These are phyloP conservation scores for Nasua narica DNA, from an alignment of 2,797 vertebrate species.

Conservation along the genomic window DNA sequence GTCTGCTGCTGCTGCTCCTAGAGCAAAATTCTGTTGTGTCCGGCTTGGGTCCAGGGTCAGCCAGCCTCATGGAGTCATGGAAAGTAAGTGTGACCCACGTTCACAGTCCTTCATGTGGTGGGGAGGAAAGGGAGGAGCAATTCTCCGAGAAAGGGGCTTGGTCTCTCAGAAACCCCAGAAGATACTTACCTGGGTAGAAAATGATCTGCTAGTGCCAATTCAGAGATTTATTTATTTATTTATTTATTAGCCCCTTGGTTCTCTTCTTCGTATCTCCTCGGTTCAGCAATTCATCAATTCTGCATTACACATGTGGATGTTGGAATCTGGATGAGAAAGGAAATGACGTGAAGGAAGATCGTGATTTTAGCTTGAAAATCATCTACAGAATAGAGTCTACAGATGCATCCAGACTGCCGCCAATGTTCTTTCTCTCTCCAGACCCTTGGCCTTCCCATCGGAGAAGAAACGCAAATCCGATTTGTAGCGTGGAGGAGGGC, in stretches of 20 bases:
- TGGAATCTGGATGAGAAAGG: background rate
- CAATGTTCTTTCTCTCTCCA: background rate
- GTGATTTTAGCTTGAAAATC: background rate
- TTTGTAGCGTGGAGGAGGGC: fast-evolving
- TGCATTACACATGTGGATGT: background rate
- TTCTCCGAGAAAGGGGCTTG: background rate
- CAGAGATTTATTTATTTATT: background rate
- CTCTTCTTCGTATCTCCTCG: background rate
- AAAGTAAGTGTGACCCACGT: background rate
- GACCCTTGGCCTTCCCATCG: background rate
- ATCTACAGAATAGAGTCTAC: background rate
- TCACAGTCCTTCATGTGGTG: background rate
- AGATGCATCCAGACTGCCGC: background rate
- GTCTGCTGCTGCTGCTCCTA: background rate
- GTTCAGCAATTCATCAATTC: background rate
- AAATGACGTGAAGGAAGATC: background rate
- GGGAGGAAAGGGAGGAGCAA: background rate
- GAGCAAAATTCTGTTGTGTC: background rate
- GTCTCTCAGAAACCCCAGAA: background rate
- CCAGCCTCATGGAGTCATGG: fast-evolving
- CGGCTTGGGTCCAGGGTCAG: background rate
- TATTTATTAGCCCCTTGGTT: background rate
- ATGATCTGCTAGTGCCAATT: background rate
- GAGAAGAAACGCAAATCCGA: background rate
- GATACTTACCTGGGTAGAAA: background rate